Conservation (phyloP, 2,888 invertebrate genomes). For the Meliscaeva auricollis region DNA sequence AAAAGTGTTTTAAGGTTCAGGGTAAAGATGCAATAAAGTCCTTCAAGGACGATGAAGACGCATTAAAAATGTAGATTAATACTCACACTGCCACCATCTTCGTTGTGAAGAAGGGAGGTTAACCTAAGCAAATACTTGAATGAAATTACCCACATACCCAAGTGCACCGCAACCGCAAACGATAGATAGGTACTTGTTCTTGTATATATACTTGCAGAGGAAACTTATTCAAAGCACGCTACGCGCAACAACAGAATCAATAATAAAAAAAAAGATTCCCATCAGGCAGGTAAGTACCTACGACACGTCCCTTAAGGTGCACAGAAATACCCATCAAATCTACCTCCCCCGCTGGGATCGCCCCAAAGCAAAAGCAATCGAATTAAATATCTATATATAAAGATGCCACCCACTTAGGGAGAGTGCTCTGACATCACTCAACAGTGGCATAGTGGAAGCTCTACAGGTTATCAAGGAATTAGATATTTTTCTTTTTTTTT, state of each 20-base stretch:
- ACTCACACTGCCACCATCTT: not conserved
- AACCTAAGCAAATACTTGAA: conserved; percentile 36
- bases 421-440: conserved; percentile 23
- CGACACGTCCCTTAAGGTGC: not conserved
- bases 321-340: not conserved
- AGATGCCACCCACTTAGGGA: conserved; percentile 26
- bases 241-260: conserved; percentile 41
- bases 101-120: not conserved
- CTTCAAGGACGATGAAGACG: conserved; percentile 31
- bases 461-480: conserved; percentile 33
- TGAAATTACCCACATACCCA: conserved; percentile 25
- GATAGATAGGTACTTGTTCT: not conserved
- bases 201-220: not conserved
- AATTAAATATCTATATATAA: conserved; percentile 44
- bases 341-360: not conserved
- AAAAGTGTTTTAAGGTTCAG: conserved; percentile 29
- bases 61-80: conserved; percentile 33
- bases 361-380: conserved; percentile 28
- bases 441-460: not conserved
- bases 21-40: conserved; percentile 34
- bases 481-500: conserved; percentile 1
- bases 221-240: conserved; percentile 46
- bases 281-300: conserved; percentile 22
- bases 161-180: conserved; percentile 16
- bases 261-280: conserved; percentile 25